Evolutionary conservation across 1,140 invertebrate species (phyloP), one percentile per base, ranked within the genome.

Genomic region (Palaemon carinicauda): DNA sequence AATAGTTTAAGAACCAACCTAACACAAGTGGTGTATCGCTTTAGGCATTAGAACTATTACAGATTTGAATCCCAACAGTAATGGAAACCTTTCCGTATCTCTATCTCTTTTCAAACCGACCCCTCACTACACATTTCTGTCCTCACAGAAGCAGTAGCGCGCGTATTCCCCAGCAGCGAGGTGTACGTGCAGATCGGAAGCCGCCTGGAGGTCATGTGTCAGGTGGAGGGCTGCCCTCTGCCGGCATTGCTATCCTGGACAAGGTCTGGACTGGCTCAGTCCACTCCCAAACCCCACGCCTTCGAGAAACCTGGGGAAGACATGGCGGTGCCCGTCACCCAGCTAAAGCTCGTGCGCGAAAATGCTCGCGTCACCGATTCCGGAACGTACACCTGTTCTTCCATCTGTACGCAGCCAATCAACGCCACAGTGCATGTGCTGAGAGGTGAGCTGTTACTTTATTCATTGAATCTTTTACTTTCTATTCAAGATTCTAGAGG

Each of bases 181-280:
- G 81, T 82, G 10, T 82, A 54, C 71, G 81, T 82, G 29, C 50
- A 82, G 81, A 82, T 69, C 27, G 81, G 81, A 17, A 82, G 81
- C 15, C 69, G 71, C 14, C 81, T 82, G 51, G 81, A 82, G 41
- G 51, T 82, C 50, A 54, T 82, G 27, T 82, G 81, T 21, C 69
- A 82, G 69, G 81, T 82, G 41, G 69, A 82, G 10, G 81, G 81
- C 5, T 82, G 81, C 41, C 81, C 81, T 3, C 51, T 71, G 12
- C 81, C 81, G 7, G 81, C 81, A 3, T 31, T 82, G 24, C 81
- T 82, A 4, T 24, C 81, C 24, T 82, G 81, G 81, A 54, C 51
- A 7, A 74, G 51, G 71, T 69, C 19, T 1, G 50, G 81, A 12
- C 81, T 74, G 27, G 27, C 69, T 1, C 41, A 74, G 7, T 31